Percentiles rank a stretch among this genome's conserved stretches.
Evolutionary conservation across 1,140 invertebrate genomes (phyloP).

Genomic region (Apis mellifera): DNA sequence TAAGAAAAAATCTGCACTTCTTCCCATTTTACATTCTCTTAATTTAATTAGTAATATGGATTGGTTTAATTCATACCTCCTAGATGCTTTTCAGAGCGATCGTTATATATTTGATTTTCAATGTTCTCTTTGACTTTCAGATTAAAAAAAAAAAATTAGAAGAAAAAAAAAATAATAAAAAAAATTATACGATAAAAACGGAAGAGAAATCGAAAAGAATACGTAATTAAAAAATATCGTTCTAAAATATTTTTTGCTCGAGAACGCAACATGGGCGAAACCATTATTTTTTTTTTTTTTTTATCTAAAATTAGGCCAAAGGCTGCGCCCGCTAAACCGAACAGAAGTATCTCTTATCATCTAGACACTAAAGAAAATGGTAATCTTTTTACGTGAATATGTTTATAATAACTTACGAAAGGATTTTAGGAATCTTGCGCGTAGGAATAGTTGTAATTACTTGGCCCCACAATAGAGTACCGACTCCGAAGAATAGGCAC

Average conservation of each 20-base stretch:
- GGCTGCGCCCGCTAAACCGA: slow-evolving; percentile 26
- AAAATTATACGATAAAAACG: slow-evolving; percentile 37
- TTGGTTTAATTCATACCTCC: neutral
- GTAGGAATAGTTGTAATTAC: slow-evolving; percentile 98
- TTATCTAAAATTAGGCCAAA: neutral
- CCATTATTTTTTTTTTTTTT: neutral
- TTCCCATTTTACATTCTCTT: neutral
- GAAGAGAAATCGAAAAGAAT: slow-evolving; percentile 7
- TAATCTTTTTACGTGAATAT: slow-evolving; percentile 50
- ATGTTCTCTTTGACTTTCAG: neutral
- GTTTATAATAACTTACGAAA: slow-evolving; percentile 88
- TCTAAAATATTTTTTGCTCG: neutral
- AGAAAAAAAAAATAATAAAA: slow-evolving; percentile 33
- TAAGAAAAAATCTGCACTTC: slow-evolving; percentile 34
- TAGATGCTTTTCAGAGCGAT: neutral
- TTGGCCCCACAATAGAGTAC: slow-evolving; percentile 98
- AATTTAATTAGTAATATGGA: slow-evolving; percentile 1
- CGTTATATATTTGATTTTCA: neutral
- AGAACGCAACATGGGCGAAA: slow-evolving; percentile 3
- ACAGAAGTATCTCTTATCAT: slow-evolving; percentile 52
- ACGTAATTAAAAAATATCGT: slow-evolving; percentile 3
- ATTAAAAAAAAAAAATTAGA: slow-evolving; percentile 36
- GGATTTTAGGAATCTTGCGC: slow-evolving; percentile 95
- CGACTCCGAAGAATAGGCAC: slow-evolving; percentile 98
- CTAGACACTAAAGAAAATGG: slow-evolving; percentile 26